These are phyloP conservation scores for Thinocorus orbignyianus DNA, from an alignment of 2,113 vertebrate species.

Conservation along the genomic window DNA sequence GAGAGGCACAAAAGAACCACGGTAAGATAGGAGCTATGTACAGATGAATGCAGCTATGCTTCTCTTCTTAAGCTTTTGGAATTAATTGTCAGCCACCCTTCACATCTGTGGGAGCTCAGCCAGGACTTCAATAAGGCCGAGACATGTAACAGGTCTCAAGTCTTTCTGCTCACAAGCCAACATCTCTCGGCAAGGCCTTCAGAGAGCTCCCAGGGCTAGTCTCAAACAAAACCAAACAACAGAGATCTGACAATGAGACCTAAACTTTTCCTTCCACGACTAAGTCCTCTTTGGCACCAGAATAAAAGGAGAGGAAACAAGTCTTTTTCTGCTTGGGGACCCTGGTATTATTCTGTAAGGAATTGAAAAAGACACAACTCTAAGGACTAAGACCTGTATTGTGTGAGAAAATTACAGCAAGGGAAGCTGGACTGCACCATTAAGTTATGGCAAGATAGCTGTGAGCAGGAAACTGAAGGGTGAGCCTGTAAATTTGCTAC, in stretches of 20 bases:
- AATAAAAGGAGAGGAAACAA: constrained; percentile 34
- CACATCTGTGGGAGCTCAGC: neutral
- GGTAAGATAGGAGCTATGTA: neutral
- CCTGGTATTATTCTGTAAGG: neutral
- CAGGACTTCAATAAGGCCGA: neutral
- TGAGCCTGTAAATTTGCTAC: neutral
- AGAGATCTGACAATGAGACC: neutral
- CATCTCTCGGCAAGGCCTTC: neutral
- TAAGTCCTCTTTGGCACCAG: neutral
- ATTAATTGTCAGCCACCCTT: neutral
- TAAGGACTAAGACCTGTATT: neutral
- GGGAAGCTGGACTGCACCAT: neutral
- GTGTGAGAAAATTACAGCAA: constrained; percentile 17
- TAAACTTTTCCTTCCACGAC: neutral
- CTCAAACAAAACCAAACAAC: neutral
- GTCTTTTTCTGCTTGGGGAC: neutral
- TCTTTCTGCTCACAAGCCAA: neutral
- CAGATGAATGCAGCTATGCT: neutral
- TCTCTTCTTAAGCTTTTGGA: neutral
- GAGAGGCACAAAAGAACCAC: neutral
- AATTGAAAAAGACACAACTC: neutral
- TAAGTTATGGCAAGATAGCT: neutral
- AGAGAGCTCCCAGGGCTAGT: neutral
- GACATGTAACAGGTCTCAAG: neutral
- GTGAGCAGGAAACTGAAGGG: neutral